These are phyloP conservation scores for Azemiops feae DNA, from an alignment of 2,113 vertebrate species.

Conservation along the genomic window DNA sequence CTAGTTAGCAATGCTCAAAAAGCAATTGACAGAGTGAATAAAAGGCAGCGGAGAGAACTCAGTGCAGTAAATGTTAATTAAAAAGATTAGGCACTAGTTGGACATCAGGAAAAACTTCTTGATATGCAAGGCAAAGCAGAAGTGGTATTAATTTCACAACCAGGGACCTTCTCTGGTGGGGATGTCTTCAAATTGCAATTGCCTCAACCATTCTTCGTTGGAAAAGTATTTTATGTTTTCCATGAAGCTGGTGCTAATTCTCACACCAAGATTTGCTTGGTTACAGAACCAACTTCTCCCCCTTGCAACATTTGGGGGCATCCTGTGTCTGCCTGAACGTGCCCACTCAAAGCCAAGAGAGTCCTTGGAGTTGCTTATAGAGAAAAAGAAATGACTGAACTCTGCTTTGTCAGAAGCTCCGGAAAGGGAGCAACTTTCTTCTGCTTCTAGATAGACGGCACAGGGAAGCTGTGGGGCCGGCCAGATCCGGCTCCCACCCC, in stretches of 20 bases:
- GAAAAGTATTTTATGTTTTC: not conserved
- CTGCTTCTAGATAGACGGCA: not conserved
- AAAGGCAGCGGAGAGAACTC: not conserved
- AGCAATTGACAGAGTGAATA: slow-evolving; percentile 9
- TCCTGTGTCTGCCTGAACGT: not conserved
- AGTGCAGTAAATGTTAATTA: not conserved
- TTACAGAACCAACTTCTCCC: not conserved
- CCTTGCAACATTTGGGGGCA: too few relatives aligned
- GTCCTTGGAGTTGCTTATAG: not conserved
- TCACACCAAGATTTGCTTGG: not conserved
- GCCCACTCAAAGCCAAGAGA: not conserved
- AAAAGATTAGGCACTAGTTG: not conserved
- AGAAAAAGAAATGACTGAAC: not conserved
- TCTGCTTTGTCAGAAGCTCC: not conserved
- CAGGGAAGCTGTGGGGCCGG: not conserved
- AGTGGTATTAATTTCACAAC: not conserved
- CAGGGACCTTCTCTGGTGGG: not conserved
- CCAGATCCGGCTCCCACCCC: not conserved
- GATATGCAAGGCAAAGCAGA: not conserved
- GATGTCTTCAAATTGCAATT: not conserved
- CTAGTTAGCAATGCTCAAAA: slow-evolving; percentile 3
- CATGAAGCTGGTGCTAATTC: not conserved
- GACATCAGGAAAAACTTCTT: not conserved
- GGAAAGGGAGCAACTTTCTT: not conserved
- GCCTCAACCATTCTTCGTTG: not conserved